These are phyloP conservation scores for Osmerus eperlanus DNA, from an alignment of 2,113 vertebrate genomes.

Conservation along the genomic window DNA sequence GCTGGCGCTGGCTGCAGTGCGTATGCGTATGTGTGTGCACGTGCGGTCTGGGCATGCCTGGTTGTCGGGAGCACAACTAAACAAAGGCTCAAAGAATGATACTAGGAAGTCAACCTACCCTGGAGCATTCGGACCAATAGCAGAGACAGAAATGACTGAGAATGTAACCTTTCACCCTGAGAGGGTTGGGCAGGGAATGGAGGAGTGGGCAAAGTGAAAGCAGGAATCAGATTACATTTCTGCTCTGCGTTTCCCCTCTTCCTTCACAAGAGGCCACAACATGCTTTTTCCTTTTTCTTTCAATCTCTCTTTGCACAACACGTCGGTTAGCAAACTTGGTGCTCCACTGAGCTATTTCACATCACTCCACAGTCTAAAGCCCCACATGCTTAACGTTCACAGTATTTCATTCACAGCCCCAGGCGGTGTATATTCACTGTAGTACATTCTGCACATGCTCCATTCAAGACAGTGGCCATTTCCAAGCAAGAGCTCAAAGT, in stretches of 20 bases:
- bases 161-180: conserved; percentile 52
- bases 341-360: no score
- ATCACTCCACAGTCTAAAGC: no score
- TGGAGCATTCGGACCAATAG: conserved; percentile 42
- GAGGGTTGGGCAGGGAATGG: conserved; percentile 49
- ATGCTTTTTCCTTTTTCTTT: background rate
- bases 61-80: conserved; percentile 46
- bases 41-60: conserved; percentile 34
- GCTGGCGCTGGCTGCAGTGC: conserved; percentile 2
- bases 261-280: conserved; percentile 6
- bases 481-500: no score
- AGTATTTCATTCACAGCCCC: no score
- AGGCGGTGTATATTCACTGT: no score
- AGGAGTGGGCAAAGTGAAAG: conserved; percentile 59
- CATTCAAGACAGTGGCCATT: no score
- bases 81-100: conserved; percentile 62
- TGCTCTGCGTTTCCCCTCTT: conserved; percentile 14
- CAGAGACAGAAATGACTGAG: conserved; percentile 26
- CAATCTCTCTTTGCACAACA: background rate
- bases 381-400: no score
- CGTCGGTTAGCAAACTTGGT: background rate
- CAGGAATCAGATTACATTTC: conserved; percentile 64
- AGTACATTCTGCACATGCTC: no score
- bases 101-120: conserved; percentile 61
- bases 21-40: conserved; percentile 6